phyloP scores from a whole-genome alignment of 2,888 invertebrate species.

The Criorhina ranunculi region DNA sequence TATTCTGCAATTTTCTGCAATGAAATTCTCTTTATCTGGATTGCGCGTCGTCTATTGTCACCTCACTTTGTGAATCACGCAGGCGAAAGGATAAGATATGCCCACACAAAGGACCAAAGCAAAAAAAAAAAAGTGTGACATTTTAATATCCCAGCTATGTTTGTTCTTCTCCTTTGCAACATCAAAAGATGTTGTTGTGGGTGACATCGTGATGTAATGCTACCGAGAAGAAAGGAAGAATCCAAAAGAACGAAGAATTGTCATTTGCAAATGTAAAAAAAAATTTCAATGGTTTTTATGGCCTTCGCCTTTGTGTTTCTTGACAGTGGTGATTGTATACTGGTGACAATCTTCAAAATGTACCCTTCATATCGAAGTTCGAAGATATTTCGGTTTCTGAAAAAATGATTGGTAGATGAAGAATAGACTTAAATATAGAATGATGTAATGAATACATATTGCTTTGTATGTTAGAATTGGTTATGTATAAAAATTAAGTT shows the following conservation, averaged over 20 bases:
- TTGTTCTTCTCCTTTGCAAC: constrained; percentile 50
- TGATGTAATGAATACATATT: neutral
- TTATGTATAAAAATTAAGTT: too few relatives aligned
- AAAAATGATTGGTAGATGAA: neutral
- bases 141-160: constrained; percentile 64
- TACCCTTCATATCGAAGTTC: neutral
- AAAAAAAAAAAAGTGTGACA: constrained; percentile 60
- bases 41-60: constrained; percentile 48
- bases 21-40: constrained; percentile 45
- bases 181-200: constrained; percentile 60
- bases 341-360: constrained; percentile 17
- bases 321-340: neutral
- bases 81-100: constrained; percentile 45
- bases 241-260: constrained; percentile 26
- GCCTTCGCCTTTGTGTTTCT: constrained; percentile 25
- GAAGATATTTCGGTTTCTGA: neutral
- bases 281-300: constrained; percentile 5
- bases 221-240: neutral
- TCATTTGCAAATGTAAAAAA: constrained; percentile 36
- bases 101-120: constrained; percentile 57
- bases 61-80: constrained; percentile 50
- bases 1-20: constrained; percentile 33
- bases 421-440: neutral
- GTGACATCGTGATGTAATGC: constrained; percentile 50
- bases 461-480: neutral